Evolutionary conservation across 1,140 invertebrate species (phyloP), one percentile per base, ranked within the genome.

Genomic region (Oppia nitens): DNA sequence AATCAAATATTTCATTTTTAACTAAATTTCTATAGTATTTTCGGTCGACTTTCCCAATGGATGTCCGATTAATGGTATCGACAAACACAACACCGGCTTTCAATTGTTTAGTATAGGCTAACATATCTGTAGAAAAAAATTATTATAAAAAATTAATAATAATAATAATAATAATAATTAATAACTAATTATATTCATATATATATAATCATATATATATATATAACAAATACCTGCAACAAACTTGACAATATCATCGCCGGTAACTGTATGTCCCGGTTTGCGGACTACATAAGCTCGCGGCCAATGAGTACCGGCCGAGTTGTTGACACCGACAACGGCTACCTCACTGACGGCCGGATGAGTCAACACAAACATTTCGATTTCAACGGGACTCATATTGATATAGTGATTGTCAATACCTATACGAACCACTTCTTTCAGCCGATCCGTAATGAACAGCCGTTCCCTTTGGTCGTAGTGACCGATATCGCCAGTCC

Each of bases 401-500:
- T 6, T 51, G n/a, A 6, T 9, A 23, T 14, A 6, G 21, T n/a
- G 21, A 25, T 54, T 6, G 9, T 54, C 20, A 4, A 50, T 50
- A 24, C n/a, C n/a, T n/a, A n/a, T n/a, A n/a, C n/a, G n/a, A 12
- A 11, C 12, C 50, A 25, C 20, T 11, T 54, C 65, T 57, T 66
- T 66, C 0, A 65, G 57, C n/a, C 65, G 48, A n/a, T 57, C 64
- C 1, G 63, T 66, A 55, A 66, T 47, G 51, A 59, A 66, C 32
- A 66, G 52, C 28, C 53, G 57, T 14, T 61, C 65, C 40, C 61
- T 60, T n/a, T 64, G 52, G 24, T 66, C 53, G 45, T 65, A 66
- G 17, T 61, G 52, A 1, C 72, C 74, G 29, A 75, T 67, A 64
- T 76, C 74, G 21, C 74, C 74, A n/a, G 72, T 75, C 55, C 72